phyloP scores from a whole-genome alignment of 2,888 invertebrate species.

The Serrognathus titanus region DNA sequence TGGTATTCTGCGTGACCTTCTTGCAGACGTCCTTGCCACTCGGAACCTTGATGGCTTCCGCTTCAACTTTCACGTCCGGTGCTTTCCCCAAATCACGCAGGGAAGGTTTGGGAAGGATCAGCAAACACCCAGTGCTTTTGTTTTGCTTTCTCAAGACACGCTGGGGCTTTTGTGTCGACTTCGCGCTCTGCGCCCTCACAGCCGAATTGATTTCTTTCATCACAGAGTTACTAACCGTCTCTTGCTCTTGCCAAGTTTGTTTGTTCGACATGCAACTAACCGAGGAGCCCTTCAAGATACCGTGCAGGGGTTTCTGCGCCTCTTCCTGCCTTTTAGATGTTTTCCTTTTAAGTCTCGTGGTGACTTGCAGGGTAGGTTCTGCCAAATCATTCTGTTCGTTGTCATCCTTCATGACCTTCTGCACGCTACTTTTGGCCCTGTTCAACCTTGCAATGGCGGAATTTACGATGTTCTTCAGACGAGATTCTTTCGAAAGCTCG shows the following conservation, averaged over 20 bases:
- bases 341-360: not conserved
- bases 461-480: conserved; percentile 1
- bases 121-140: no score
- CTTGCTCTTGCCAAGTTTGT: no score
- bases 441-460: conserved; percentile 6
- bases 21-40: conserved; percentile 10
- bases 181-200: not conserved
- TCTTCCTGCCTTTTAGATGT: not conserved
- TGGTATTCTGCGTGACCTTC: conserved; percentile 19
- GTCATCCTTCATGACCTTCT: conserved; percentile 3
- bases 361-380: not conserved
- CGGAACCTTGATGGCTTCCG: not conserved
- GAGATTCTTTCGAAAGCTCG: not conserved
- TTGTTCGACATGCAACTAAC: no score
- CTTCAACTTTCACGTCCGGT: not conserved
- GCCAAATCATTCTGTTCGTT: not conserved
- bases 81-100: not conserved
- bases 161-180: not conserved
- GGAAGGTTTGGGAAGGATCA: no score
- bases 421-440: conserved; percentile 6
- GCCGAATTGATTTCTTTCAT: not conserved
- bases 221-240: not conserved
- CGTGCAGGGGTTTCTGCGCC: no score
- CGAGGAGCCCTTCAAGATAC: no score
- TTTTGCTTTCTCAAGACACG: not conserved